Base-by-base conservation (phyloP, 2,888 invertebrate species). In the Herminia tarsipennalis region DNA sequence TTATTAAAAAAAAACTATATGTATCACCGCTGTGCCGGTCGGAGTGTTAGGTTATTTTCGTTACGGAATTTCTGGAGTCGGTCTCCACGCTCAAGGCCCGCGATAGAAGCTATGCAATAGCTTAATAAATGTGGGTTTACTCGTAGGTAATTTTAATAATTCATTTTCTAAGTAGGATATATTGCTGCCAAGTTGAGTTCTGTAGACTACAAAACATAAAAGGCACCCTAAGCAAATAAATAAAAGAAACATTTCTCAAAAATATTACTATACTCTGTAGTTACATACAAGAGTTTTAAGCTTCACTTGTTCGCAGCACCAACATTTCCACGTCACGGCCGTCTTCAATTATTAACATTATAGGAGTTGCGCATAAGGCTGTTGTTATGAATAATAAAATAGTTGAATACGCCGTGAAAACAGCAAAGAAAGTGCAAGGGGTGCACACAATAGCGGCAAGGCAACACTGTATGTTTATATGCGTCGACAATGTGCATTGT, bases 401-500 rank as follows among this genome's bases (percentile, higher is more conserved):
- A 70, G 72, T 72, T 76, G 83, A 83, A 88, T 81, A 83, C 78
- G 73, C 82, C 76, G 80, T 83, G 83, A 81, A 85, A 83, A 85
- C 77, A 77, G 81, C 74, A 78, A 85, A 85, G 85, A 80, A 85
- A 82, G 78, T 76, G 81, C 81, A 79, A 77, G 78, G 86, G 83
- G 68, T 76, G 85, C 79, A 75, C 75, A 90, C 90, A 90, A 90
- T 89, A 73, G 86, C 67, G 76, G 73, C 86, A 84, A 88, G 69
- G 88, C 87, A 85, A 88, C 89, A 86, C 58, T 88, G 87, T 88
- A 83, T 81, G 78, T 87, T 88, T 86, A 85, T 81, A 78, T 74
- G 77, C 83, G 84, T 84, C 87, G 87, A 89, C 88, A 89, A 84
- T 87, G 81, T 83, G 83, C 82, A 88, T 84, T 88, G 88, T 87